Evolutionary conservation across 2,888 invertebrate genomes (phyloP), one percentile per base, ranked within the genome.

Genomic region (Trachelus troglodyta): DNA sequence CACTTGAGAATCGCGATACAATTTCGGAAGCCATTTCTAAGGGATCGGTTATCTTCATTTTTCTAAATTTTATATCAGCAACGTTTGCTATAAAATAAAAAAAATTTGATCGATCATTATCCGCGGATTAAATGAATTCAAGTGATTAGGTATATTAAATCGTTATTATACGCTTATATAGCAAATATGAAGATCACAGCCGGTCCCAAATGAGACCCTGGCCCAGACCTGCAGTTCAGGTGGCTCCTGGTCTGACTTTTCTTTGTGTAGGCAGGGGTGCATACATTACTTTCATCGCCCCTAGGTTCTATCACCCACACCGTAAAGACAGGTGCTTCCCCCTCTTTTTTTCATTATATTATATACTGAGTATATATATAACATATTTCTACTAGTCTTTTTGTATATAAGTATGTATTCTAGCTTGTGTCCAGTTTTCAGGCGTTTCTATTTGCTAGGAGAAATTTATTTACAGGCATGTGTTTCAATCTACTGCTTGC

Each of bases 261-360:
- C 85, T 87, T 86, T 85, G 85, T 85, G 79, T 78, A 76, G 80
- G 80, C 87, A 87, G 87, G 91, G 91, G 91, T 91, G 91, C 91
- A 91, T 91, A 91, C 90, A 91, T 91, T 91, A 91, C 85, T 88
- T 87, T 86, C 84, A 86, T 87, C 85, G 86, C 83, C 86, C 82
- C 81, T 80, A 77, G 81, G 82, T 84, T 85, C 80, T 84, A 81
- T 79, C 83, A 88, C 90, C 89, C 88, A 90, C 90, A 89, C 87
- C 85, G 83, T 82, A 84, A 82, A 86, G 88, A 87, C 91, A 91
- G 91, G 91, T 91, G 91, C 85, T 85, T 81, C 85, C 77, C 74
- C 37, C 23, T 71, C 69, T 11, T 34, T 71, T 71, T 33, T 23
- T 23, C 31, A 31, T 34, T 31, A 31, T 71, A 31, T 71, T 34